Conservation (phyloP, 1,140 invertebrate genomes). For the Drosophila orena region DNA sequence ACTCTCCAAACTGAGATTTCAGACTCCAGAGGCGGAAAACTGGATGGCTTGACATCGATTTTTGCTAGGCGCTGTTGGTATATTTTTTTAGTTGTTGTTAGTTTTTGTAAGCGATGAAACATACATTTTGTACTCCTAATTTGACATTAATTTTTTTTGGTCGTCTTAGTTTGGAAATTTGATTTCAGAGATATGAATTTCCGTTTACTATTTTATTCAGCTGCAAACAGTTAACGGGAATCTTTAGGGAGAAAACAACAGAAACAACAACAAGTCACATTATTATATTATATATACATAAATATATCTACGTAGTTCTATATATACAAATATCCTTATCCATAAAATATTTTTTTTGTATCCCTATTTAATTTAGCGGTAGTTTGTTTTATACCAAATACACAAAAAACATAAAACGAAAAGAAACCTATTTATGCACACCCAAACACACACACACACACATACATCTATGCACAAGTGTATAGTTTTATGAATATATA, state of each 20-base stretch:
- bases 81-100: constrained; percentile 71
- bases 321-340: constrained; percentile 31
- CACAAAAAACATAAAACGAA: constrained; percentile 55
- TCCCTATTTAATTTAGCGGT: constrained; percentile 68
- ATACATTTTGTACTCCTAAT: constrained; percentile 7
- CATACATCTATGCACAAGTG: constrained; percentile 57
- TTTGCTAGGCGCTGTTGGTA: constrained; percentile 56
- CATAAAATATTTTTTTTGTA: constrained; percentile 31
- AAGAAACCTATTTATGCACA: constrained; percentile 58
- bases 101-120: constrained; percentile 67
- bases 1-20: constrained; percentile 25
- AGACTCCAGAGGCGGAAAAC: constrained; percentile 27
- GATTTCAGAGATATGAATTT: constrained; percentile 17
- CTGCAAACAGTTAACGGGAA: constrained; percentile 15
- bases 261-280: constrained; percentile 75
- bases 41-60: constrained; percentile 53
- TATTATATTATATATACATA: constrained; percentile 28
- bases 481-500: constrained; percentile 60
- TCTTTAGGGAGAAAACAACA: constrained; percentile 28
- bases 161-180: constrained; percentile 34
- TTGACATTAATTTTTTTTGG: constrained; percentile 19
- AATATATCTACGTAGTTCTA: constrained; percentile 15
- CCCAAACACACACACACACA: constrained; percentile 31
- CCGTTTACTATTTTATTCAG: background rate
- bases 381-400: constrained; percentile 81